Evolutionary conservation across 1,140 invertebrate genomes (phyloP).

Genomic region (Tyrophagus putrescentiae): DNA sequence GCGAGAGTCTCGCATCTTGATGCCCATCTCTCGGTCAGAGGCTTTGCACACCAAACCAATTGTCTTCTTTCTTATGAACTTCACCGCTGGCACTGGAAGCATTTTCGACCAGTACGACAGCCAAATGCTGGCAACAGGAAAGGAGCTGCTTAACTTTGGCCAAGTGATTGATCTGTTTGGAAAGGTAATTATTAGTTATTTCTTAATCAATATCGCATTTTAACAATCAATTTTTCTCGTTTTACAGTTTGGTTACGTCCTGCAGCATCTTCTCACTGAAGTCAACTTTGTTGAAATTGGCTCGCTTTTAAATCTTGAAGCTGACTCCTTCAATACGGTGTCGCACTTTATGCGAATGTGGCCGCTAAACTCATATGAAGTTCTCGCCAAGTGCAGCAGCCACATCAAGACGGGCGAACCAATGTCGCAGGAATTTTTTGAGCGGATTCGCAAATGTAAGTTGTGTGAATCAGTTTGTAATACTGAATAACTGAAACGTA

Average conservation of each 20-base stretch:
- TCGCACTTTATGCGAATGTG: constrained; percentile 64
- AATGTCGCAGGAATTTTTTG: constrained; percentile 47
- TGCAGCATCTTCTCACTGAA: constrained; percentile 64
- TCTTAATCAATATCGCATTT: background rate
- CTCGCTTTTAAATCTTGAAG: constrained; percentile 70
- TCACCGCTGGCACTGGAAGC: constrained; percentile 54
- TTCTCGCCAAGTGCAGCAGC: constrained; percentile 47
- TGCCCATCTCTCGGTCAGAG: constrained; percentile 39
- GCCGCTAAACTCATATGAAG: constrained; percentile 49
- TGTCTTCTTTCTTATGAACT: constrained; percentile 65
- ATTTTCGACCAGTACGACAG: constrained; percentile 37
- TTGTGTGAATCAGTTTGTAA: constrained; percentile 6
- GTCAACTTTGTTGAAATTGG: constrained; percentile 64
- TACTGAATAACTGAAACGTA: background rate
- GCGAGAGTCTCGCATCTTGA: constrained; percentile 6
- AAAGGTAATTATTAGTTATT: background rate
- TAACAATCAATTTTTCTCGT: constrained; percentile 8
- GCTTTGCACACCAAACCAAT: constrained; percentile 47
- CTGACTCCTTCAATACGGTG: constrained; percentile 67
- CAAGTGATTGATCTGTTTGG: constrained; percentile 14
- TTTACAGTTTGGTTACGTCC: constrained; percentile 55
- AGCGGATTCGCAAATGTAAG: constrained; percentile 42
- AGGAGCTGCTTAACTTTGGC: constrained; percentile 15
- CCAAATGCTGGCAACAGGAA: constrained; percentile 7
- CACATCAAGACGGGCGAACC: constrained; percentile 53